Evolutionary conservation across 2,113 vertebrate genomes (phyloP).

Genomic region (Mastomys coucha): DNA sequence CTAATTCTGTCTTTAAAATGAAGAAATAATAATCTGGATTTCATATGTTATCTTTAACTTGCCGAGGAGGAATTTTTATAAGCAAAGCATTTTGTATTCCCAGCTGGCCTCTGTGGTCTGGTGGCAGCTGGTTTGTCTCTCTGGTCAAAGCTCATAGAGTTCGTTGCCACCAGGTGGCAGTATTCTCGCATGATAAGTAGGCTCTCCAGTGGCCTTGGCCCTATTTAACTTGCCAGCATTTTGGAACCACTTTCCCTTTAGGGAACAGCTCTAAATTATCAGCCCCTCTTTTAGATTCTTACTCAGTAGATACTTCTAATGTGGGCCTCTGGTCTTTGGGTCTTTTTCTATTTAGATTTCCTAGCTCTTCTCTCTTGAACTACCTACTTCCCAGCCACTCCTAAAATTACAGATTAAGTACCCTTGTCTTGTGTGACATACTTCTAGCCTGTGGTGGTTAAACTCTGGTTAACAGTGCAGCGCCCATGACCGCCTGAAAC

Average conservation of each 20-base stretch:
- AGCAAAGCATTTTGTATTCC: not conserved
- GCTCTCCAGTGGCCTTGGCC: not conserved
- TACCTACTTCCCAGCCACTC: too few relatives aligned
- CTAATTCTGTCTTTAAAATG: not conserved
- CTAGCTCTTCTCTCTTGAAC: not conserved
- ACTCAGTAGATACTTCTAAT: not conserved
- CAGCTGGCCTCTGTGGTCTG: not conserved
- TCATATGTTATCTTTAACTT: not conserved
- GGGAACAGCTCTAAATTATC: not conserved
- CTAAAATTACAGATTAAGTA: conserved; percentile 3
- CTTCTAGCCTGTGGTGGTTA: not conserved
- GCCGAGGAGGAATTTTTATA: not conserved
- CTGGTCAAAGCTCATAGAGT: not conserved
- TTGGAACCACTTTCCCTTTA: not conserved
- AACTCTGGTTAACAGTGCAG: not conserved
- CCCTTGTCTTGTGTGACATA: not conserved
- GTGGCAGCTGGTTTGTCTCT: not conserved
- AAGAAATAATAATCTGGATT: not conserved
- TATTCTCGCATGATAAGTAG: not conserved
- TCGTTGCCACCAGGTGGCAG: not conserved
- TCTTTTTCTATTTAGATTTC: conserved; percentile 25
- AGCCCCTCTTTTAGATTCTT: not conserved
- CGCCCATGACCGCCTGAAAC: not conserved
- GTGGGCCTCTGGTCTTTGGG: not conserved
- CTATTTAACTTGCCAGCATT: not conserved